Base-by-base conservation (phyloP, 2,888 invertebrate genomes). In the Amiota communis region DNA sequence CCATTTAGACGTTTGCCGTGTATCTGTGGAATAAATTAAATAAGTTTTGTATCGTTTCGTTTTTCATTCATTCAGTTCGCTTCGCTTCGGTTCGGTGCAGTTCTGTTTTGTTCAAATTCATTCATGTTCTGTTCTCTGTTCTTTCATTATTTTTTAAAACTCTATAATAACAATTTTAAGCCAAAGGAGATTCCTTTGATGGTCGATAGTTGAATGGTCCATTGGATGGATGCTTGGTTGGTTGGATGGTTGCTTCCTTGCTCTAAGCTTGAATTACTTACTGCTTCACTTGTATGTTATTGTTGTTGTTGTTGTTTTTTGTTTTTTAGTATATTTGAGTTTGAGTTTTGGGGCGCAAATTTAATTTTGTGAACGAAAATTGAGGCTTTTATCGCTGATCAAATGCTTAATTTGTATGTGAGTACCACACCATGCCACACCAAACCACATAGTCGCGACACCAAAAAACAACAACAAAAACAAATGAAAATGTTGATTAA, bases 1-100 rank as follows among this genome's bases (percentile, higher is more conserved):
- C 94, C 92, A 82, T 95, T 95, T 79, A 96, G 89, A 80, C 93
- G 91, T 89, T 94, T 94, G 2, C 95, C 95, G 80, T 94, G 93
- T 80, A 95, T 93, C 95, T 95, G 91, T 69, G 78, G 78, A 83
- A 78, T 78, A 85, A 80, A 82, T 79, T 75, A 78, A 78, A 69
- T 75, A 76, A 75, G 80, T 79, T 80, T 74, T 20, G 53, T 6
- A 4, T 36, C 36, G 36, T 6, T 36, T 36, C 36, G 36, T 36
- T 36, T 12, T 47, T 49, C n/a, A 72, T 51, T 70, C 72, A 36
- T 74, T 68, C 73, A 72, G 74, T 75, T 78, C 76, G 79, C n/a
- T n/a, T n/a, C n/a, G n/a, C n/a, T n/a, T n/a, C n/a, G n/a, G n/a
- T n/a, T n/a, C n/a, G n/a, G n/a, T n/a, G n/a, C n/a, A n/a, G n/a